A percentile compares a stretch with the other conserved stretches of the same genome.
These are phyloP conservation scores for Cossypha polioptera DNA, from an alignment of 2,797 vertebrate species.

Conservation along the genomic window DNA sequence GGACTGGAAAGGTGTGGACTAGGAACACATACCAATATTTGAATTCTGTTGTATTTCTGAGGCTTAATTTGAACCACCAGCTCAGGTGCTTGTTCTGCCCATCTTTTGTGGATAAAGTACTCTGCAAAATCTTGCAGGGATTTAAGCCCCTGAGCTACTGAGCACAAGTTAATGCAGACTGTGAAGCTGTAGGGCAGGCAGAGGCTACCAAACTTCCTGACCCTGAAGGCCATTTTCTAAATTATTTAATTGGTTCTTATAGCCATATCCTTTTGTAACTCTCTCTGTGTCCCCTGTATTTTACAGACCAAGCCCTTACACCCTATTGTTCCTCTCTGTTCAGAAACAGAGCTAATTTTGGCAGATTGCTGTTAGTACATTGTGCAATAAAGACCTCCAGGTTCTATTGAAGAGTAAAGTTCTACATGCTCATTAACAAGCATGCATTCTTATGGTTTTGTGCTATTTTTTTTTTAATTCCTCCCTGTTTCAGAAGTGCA, in stretches of 20 bases:
- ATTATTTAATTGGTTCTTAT: background rate
- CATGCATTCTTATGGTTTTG: background rate
- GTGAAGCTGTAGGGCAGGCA: background rate
- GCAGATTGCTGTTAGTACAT: background rate
- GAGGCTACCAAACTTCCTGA: background rate
- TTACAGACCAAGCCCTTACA: background rate
- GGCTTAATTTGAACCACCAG: background rate
- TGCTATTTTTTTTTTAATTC: background rate
- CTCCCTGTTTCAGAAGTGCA: background rate
- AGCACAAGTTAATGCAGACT: background rate
- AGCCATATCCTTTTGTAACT: background rate
- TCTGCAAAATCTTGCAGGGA: background rate
- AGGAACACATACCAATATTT: background rate
- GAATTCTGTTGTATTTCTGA: background rate
- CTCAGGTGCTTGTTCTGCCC: background rate
- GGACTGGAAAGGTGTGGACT: background rate
- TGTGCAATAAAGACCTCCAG: background rate
- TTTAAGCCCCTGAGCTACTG: background rate
- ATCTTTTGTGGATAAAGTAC: background rate
- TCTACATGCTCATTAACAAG: background rate
- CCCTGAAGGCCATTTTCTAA: background rate
- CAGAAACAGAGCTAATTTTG: background rate
- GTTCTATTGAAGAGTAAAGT: background rate
- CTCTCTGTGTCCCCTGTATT: background rate
- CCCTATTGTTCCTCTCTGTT: rapidly evolving